Evolutionary conservation across 92 coral and sea anemone genomes (phyloP).

Genomic region (Scolanthus callimorphus): DNA sequence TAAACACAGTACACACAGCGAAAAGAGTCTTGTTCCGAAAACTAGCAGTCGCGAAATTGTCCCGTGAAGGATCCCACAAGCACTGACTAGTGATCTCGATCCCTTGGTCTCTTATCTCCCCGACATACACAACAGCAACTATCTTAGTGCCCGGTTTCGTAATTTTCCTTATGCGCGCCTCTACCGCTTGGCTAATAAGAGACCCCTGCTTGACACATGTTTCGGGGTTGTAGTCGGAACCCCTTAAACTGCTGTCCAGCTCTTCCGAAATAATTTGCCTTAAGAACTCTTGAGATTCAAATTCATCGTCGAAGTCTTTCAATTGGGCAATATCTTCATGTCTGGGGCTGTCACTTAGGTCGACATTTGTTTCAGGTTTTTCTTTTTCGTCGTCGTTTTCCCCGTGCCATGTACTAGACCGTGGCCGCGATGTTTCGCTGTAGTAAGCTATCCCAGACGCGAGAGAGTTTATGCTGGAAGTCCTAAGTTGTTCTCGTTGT

Average conservation of each 20-base stretch:
- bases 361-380: not conserved
- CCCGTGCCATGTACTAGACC: conserved; percentile 97
- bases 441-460: conserved; percentile 81
- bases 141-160: conserved; percentile 59
- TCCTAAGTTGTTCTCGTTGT: conserved; percentile 44
- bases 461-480: conserved; percentile 76
- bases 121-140: conserved; percentile 82
- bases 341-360: not conserved
- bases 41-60: conserved; percentile 84
- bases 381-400: conserved; percentile 13
- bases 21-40: conserved; percentile 75
- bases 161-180: conserved; percentile 54
- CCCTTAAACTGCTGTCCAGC: conserved; percentile 43
- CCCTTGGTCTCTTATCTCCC: conserved; percentile 95
- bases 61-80: conserved; percentile 83
- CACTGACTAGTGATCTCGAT: conserved; percentile 96
- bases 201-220: conserved; percentile 72
- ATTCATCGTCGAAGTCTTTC: conserved; percentile 56
- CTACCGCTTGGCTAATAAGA: conserved; percentile 71
- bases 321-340: conserved; percentile 54
- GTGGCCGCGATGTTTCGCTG: conserved; percentile 33
- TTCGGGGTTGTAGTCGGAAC: conserved; percentile 52
- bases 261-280: conserved; percentile 79
- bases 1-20: conserved; percentile 91
- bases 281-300: conserved; percentile 54